phyloP scores from a whole-genome alignment of 2,797 vertebrate genomes.

The Urophycis tenuis region DNA sequence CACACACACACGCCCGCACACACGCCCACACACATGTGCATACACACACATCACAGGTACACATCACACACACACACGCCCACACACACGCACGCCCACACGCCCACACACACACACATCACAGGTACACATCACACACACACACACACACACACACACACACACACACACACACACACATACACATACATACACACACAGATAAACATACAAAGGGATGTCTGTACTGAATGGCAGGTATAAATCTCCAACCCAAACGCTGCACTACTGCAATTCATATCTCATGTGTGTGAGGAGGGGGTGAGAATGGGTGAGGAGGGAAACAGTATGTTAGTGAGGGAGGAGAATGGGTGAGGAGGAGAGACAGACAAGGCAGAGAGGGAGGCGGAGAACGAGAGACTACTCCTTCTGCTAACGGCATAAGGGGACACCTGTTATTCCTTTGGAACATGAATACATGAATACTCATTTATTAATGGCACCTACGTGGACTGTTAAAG shows the following conservation, averaged over 20 bases:
- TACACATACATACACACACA: too few relatives aligned
- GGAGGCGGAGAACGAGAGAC: neutral
- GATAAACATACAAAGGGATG: neutral
- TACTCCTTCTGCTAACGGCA: neutral
- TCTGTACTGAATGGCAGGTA: neutral
- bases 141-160: too few relatives aligned
- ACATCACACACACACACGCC: too few relatives aligned
- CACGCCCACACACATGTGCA: too few relatives aligned
- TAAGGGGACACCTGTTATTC: slow-evolving; percentile 3
- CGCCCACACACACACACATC: too few relatives aligned
- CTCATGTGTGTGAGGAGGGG: neutral
- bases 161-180: too few relatives aligned
- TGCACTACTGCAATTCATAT: neutral
- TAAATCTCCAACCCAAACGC: neutral
- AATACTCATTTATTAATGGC: neutral
- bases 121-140: too few relatives aligned
- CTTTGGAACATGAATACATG: neutral
- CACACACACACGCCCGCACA: too few relatives aligned
- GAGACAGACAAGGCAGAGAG: neutral
- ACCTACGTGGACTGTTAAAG: neutral
- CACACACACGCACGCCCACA: too few relatives aligned
- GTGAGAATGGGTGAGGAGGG: neutral
- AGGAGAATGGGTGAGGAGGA: neutral
- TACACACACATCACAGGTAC: too few relatives aligned
- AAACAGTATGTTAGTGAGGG: neutral